Evolutionary conservation across 2,888 invertebrate species (phyloP), one percentile per base, ranked within the genome.

Genomic region (Microctonus hyperodae): DNA sequence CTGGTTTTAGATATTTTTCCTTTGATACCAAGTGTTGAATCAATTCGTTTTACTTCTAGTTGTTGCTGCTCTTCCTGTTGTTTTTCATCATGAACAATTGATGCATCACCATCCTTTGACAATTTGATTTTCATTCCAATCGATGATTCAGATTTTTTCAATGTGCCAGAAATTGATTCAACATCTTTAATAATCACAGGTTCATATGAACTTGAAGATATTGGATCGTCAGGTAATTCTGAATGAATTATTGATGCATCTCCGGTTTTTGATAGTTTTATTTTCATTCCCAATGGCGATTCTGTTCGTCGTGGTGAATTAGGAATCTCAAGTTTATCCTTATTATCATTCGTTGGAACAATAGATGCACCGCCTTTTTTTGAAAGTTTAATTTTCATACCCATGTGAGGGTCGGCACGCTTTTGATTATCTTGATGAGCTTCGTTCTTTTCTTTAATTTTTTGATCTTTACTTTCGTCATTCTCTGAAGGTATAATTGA

Each of bases 1-100:
- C 83, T 82, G 25, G 75, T 80, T 72, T 78, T 82, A 0, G 82
- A 83, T 28, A 83, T 71, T 63, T 83, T 83, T n/a, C 83, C 81
- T 62, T 82, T 83, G 81, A 83, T 81, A 9, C 83, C 81, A n/a
- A 80, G 67, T 11, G 79, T 79, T n/a, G 79, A 80, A 56, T 80
- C 82, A 7, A 78, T 83, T 64, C 81, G 75, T 0, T 72, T 71
- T 40, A 62, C 56, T 1, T 79, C 74, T 1, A 63, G 74, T 3
- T 65, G 74, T 3, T 65, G 74, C 0, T 57, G 20, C 25, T 69
- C 64, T 31, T 69, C 64, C 28, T 78, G 77, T 35, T 69, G 68
- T 25, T 77, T 80, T 13, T 78, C 81, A 3, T 77, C 64, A 16
- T 76, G 74, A 37, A 83, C 70, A 53, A 83, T 79, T 7, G 80